Conservation (phyloP, 1,140 invertebrate species). For the Condylostylus longicornis region DNA sequence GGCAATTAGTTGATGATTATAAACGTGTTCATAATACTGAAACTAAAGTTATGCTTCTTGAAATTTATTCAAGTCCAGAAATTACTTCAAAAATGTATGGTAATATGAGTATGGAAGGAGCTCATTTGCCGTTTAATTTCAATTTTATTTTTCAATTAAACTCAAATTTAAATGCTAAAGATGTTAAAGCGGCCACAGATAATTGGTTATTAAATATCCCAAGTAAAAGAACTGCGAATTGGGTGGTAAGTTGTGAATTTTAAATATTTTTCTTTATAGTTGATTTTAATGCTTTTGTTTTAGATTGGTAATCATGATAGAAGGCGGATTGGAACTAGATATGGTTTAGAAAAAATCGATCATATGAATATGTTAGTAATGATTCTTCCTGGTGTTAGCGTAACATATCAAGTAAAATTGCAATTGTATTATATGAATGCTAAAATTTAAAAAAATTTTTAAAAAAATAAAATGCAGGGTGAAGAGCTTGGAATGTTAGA, state of each 20-base stretch:
- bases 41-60: slow-evolving; percentile 44
- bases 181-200: slow-evolving; percentile 35
- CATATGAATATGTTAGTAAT: slow-evolving; percentile 45
- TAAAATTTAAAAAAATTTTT: neutral
- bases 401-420: slow-evolving; percentile 37
- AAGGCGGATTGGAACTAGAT: slow-evolving; percentile 36
- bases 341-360: slow-evolving; percentile 41
- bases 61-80: slow-evolving; percentile 39
- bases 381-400: slow-evolving; percentile 49
- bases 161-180: slow-evolving; percentile 27
- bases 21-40: slow-evolving; percentile 14
- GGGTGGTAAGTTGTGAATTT: slow-evolving; percentile 34
- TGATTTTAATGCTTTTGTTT: neutral
- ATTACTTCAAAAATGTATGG: slow-evolving; percentile 42
- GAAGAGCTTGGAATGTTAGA: slow-evolving; percentile 63
- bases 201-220: slow-evolving; percentile 36
- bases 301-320: slow-evolving; percentile 44
- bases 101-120: slow-evolving; percentile 31
- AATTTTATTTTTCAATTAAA: slow-evolving; percentile 34
- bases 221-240: slow-evolving; percentile 38
- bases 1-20: slow-evolving; percentile 33
- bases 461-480: slow-evolving; percentile 34
- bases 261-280: neutral
- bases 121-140: slow-evolving; percentile 47
- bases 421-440: neutral